These are phyloP conservation scores for Bombycilla garrulus DNA, from an alignment of 2,113 vertebrate genomes.

Conservation along the genomic window DNA sequence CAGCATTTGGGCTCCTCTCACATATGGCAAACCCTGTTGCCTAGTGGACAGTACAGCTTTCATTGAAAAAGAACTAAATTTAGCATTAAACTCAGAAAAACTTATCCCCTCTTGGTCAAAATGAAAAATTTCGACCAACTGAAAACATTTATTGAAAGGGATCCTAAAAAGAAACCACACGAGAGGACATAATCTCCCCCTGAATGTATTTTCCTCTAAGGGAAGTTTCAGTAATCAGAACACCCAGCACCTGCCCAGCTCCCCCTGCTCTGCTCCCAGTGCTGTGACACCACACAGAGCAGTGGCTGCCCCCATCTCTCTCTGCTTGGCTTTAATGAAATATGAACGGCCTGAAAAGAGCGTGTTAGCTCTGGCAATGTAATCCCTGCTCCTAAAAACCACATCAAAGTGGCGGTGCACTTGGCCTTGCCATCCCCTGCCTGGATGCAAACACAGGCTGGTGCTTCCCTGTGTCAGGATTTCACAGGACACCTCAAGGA, in stretches of 20 bases:
- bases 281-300: background rate
- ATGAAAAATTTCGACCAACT: background rate
- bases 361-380: background rate
- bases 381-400: background rate
- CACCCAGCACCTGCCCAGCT: background rate
- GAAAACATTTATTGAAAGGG: background rate
- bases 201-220: background rate
- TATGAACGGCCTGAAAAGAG: background rate
- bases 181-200: background rate
- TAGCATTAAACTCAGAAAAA: background rate
- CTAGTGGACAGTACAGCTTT: background rate
- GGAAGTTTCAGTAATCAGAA: background rate
- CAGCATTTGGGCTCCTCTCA: background rate
- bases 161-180: background rate
- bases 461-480: background rate
- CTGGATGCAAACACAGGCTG: background rate
- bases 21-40: fast-evolving
- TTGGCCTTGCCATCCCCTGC: background rate
- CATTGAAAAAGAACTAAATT: background rate
- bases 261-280: background rate
- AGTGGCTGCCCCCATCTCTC: background rate
- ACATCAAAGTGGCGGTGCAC: background rate
- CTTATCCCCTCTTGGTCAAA: background rate
- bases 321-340: background rate
- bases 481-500: conserved; percentile 12